Conservation (phyloP, 2,797 vertebrate species). For the Lepus townsendii region DNA sequence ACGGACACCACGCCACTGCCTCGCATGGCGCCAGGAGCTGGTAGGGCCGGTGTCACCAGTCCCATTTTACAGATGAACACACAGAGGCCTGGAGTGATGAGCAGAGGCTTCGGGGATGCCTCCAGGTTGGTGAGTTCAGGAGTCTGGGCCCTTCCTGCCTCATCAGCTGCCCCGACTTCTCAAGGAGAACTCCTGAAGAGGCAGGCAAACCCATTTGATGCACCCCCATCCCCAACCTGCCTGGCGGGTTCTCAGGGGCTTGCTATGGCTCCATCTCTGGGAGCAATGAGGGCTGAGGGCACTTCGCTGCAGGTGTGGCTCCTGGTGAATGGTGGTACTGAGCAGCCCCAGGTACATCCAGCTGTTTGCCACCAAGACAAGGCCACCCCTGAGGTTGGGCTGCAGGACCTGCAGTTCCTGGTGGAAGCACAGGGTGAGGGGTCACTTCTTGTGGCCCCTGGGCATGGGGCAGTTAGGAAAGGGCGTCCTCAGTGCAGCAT, state of each 20-base stretch:
- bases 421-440: not conserved
- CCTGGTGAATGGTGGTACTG: not conserved
- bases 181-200: not conserved
- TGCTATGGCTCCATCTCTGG: not conserved
- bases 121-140: not conserved
- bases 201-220: not conserved
- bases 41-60: not conserved
- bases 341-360: not conserved
- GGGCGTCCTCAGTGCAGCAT: not conserved
- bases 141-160: not conserved
- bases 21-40: not conserved
- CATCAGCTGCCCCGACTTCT: not conserved
- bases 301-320: not conserved
- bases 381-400: not conserved
- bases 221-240: not conserved
- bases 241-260: not conserved
- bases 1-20: rapidly evolving
- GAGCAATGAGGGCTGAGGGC: not conserved
- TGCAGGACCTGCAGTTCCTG: not conserved
- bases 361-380: not conserved
- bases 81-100: not conserved
- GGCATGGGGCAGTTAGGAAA: not conserved
- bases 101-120: not conserved
- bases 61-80: not conserved
- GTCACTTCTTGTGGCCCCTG: not conserved